Conservation (phyloP, 2,113 vertebrate genomes). For the Acanthochromis polyacanthus region DNA sequence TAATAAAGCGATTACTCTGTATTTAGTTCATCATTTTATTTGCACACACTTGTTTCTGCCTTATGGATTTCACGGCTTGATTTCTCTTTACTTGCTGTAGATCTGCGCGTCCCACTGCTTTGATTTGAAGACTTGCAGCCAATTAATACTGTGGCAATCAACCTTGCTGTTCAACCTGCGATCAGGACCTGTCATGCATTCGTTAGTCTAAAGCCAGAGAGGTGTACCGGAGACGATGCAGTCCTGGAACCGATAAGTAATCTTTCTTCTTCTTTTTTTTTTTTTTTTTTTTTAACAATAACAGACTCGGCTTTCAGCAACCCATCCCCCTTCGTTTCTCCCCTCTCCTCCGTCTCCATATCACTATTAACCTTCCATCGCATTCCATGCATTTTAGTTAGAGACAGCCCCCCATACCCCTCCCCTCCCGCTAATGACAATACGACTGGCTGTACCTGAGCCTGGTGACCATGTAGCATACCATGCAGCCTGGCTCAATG, state of each 20-base stretch:
- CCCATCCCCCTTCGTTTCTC: constrained; percentile 69
- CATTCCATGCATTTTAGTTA: constrained; percentile 83
- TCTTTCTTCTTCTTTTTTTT: constrained; percentile 42
- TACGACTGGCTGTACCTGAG: constrained; percentile 74
- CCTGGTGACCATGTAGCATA: constrained; percentile 43
- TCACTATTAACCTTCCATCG: constrained; percentile 79
- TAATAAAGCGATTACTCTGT: too few relatives aligned
- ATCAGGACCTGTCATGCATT: constrained; percentile 37
- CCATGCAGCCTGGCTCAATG: constrained; percentile 36
- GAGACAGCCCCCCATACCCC: constrained; percentile 72
- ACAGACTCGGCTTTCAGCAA: constrained; percentile 41
- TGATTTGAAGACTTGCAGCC: constrained; percentile 30
- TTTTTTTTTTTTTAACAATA: constrained; percentile 9
- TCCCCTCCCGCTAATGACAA: constrained; percentile 68
- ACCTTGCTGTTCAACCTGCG: constrained; percentile 41
- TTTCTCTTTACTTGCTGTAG: neutral
- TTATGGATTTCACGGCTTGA: neutral
- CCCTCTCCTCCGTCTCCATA: constrained; percentile 56
- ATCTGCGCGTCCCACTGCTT: neutral
- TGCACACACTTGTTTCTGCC: neutral
- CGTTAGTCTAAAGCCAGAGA: constrained; percentile 28
- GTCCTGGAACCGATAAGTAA: constrained; percentile 7
- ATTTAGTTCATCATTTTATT: too few relatives aligned
- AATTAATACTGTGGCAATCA: constrained; percentile 33
- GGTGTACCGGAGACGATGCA: constrained; percentile 53